These are phyloP conservation scores for Archips xylosteana DNA, from an alignment of 2,888 invertebrate species.

Conservation along the genomic window DNA sequence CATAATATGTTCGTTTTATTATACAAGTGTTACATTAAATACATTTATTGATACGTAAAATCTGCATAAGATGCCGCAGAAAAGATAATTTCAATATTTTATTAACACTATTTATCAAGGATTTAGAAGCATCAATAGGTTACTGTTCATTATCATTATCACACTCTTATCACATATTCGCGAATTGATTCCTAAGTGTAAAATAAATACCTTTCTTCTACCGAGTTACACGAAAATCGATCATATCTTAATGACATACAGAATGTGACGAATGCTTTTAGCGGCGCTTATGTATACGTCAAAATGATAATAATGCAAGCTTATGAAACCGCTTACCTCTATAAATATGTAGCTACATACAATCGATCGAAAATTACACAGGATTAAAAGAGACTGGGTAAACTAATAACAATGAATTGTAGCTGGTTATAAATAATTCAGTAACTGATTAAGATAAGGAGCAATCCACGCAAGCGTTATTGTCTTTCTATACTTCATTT, in stretches of 20 bases:
- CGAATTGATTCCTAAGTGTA: background rate
- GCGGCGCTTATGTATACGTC: background rate
- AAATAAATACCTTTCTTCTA: background rate
- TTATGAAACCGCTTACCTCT: background rate
- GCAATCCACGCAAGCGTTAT: too few relatives aligned
- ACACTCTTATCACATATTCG: constrained; percentile 18
- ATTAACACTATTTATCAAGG: background rate
- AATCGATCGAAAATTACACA: background rate
- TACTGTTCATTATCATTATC: constrained; percentile 25
- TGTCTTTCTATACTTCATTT: too few relatives aligned
- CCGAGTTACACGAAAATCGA: background rate
- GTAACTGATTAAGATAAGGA: background rate
- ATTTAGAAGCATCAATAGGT: constrained; percentile 12
- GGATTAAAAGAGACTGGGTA: background rate
- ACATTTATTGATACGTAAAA: too few relatives aligned
- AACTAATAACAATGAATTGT: background rate
- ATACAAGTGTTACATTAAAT: too few relatives aligned
- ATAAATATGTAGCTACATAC: background rate
- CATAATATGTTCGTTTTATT: too few relatives aligned
- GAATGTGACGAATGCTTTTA: background rate
- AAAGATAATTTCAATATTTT: constrained; percentile 4
- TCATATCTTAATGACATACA: background rate
- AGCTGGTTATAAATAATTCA: background rate
- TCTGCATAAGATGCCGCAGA: background rate
- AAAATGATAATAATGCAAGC: background rate